phyloP scores from a whole-genome alignment of 2,888 invertebrate species.

The Oligia strigilis region DNA sequence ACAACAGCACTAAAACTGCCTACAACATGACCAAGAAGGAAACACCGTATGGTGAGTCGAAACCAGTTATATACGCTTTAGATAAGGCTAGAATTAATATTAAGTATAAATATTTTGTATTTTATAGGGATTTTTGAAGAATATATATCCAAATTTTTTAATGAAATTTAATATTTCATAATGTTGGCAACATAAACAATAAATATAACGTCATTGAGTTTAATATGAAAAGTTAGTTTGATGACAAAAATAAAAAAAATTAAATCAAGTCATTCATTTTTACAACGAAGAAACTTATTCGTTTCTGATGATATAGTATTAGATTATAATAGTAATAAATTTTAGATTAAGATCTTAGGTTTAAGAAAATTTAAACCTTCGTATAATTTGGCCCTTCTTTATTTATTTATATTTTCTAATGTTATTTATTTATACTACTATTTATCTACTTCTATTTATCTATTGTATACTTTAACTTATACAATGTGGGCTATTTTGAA shows the following conservation, averaged over 20 bases:
- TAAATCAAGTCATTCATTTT: neutral
- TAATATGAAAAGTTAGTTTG: neutral
- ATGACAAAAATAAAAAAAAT: neutral
- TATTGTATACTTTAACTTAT: neutral
- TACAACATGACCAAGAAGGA: conserved; percentile 96
- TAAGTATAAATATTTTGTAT: neutral
- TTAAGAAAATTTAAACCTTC: conserved; percentile 33
- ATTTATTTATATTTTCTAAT: conserved; percentile 23
- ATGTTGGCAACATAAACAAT: neutral
- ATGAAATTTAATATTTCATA: neutral
- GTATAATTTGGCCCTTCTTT: conserved; percentile 43
- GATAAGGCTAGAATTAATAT: conserved; percentile 20
- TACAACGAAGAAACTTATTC: neutral
- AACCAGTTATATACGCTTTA: conserved; percentile 73
- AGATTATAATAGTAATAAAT: conserved; percentile 18
- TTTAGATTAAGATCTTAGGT: conserved; percentile 36
- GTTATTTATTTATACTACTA: conserved; percentile 17
- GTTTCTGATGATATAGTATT: neutral
- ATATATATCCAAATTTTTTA: neutral
- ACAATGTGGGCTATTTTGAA: neutral
- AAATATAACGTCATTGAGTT: neutral
- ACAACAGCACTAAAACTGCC: conserved; percentile 89
- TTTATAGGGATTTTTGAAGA: neutral
- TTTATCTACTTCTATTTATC: conserved; percentile 15
- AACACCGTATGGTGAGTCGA: conserved; percentile 97